Evolutionary conservation across 2,797 vertebrate species (phyloP).

Genomic region (Rhincodon typus): DNA sequence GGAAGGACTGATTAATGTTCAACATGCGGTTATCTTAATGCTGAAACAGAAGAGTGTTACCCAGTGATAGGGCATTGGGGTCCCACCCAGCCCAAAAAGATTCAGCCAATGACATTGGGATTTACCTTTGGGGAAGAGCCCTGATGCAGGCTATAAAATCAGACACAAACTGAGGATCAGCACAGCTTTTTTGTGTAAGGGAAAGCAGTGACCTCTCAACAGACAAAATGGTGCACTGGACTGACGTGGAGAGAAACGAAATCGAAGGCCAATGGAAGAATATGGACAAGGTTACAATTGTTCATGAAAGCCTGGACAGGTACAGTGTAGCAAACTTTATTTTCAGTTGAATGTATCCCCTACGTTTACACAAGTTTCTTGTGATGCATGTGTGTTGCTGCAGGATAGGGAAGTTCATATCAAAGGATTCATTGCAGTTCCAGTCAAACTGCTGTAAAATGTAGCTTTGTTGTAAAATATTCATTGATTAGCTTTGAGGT

Average conservation of each 20-base stretch:
- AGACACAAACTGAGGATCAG: background rate
- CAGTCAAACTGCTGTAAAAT: background rate
- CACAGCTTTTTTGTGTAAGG: background rate
- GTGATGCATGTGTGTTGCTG: background rate
- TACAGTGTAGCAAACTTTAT: no score
- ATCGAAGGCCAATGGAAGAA: background rate
- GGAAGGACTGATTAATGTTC: background rate
- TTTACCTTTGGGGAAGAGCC: background rate
- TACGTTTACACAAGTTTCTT: background rate
- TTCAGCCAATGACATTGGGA: background rate
- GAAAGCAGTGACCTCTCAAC: background rate
- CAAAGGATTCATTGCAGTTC: background rate
- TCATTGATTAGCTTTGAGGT: background rate
- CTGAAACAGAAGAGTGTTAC: background rate
- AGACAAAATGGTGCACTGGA: background rate
- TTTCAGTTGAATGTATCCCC: background rate
- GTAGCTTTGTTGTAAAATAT: background rate
- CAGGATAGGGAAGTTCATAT: background rate
- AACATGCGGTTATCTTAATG: background rate
- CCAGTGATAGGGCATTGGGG: background rate
- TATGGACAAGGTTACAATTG: no score
- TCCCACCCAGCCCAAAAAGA: background rate
- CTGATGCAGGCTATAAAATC: background rate
- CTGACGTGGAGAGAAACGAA: fast-evolving
- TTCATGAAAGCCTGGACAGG: no score